Conservation (phyloP, 2,888 invertebrate genomes). For the Aleiodes leptofemur region DNA sequence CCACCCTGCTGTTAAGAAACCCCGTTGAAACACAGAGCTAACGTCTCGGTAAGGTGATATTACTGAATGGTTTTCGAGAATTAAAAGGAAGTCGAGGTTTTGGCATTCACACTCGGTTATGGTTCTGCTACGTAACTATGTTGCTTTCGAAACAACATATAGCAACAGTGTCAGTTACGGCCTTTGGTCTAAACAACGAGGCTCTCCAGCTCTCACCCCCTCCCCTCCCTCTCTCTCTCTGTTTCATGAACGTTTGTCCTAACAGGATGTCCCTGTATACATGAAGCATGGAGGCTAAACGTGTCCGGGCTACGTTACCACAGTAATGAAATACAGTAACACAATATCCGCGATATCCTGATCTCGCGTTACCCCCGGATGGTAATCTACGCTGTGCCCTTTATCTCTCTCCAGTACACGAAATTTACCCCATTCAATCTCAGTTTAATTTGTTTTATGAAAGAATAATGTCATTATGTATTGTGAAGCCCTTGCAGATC, state of each 20-base stretch:
- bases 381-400: neutral
- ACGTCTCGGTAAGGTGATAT: slow-evolving; percentile 66
- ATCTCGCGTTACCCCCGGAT: slow-evolving; percentile 65
- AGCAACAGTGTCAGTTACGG: slow-evolving; percentile 44
- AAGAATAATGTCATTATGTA: slow-evolving; percentile 14
- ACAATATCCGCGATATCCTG: slow-evolving; percentile 70
- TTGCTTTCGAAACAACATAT: slow-evolving; percentile 9
- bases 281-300: slow-evolving; percentile 37
- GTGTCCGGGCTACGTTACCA: slow-evolving; percentile 48
- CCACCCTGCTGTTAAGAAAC: neutral
- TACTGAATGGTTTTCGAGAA: slow-evolving; percentile 60
- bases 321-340: slow-evolving; percentile 73
- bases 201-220: neutral
- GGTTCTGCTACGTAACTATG: slow-evolving; percentile 53
- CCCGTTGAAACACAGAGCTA: slow-evolving; percentile 14
- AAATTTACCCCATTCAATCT: neutral
- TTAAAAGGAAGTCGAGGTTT: slow-evolving; percentile 60
- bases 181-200: slow-evolving; percentile 21
- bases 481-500: slow-evolving; percentile 9
- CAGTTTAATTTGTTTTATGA: slow-evolving; percentile 14
- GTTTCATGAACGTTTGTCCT: slow-evolving; percentile 15
- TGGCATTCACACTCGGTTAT: slow-evolving; percentile 57
- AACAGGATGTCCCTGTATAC: slow-evolving; percentile 30
- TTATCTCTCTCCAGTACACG: too few relatives aligned
- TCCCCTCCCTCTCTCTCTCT: neutral